These are phyloP conservation scores for Leptodirus hochenwartii DNA, from an alignment of 2,888 invertebrate genomes.

Conservation along the genomic window DNA sequence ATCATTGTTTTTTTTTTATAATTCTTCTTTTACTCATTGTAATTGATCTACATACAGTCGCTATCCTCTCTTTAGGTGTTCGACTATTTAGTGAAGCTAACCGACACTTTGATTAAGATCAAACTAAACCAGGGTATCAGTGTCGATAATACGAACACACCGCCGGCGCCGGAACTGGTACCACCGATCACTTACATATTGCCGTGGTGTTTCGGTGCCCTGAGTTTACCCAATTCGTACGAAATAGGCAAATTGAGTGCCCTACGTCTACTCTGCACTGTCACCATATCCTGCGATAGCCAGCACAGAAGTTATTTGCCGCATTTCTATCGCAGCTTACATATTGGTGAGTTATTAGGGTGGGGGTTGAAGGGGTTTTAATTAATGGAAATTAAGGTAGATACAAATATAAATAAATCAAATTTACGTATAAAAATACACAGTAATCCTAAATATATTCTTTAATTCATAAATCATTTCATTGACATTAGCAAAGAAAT, in stretches of 20 bases:
- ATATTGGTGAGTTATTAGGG: constrained; percentile 37
- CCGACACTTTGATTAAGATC: constrained; percentile 71
- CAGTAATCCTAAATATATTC: too few relatives aligned
- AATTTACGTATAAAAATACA: too few relatives aligned
- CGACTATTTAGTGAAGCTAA: constrained; percentile 80
- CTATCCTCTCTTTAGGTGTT: too few relatives aligned
- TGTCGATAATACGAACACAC: constrained; percentile 55
- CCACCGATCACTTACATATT: constrained; percentile 78
- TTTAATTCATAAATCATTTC: too few relatives aligned
- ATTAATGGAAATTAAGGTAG: constrained; percentile 5
- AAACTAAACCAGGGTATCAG: constrained; percentile 59
- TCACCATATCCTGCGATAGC: constrained; percentile 62
- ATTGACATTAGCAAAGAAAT: too few relatives aligned
- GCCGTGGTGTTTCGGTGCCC: constrained; percentile 89
- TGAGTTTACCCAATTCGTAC: constrained; percentile 54
- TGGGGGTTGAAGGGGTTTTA: constrained; percentile 3
- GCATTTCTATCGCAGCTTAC: constrained; percentile 74
- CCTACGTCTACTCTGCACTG: constrained; percentile 69
- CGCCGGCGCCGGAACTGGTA: constrained; percentile 54
- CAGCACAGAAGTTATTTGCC: constrained; percentile 55
- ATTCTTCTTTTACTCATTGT: too few relatives aligned
- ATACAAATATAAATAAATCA: too few relatives aligned
- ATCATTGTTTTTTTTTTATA: too few relatives aligned
- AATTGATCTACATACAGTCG: too few relatives aligned
- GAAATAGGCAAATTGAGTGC: constrained; percentile 72